Base-by-base conservation (phyloP, 2,113 vertebrate genomes). In the Zootoca vivipara region DNA sequence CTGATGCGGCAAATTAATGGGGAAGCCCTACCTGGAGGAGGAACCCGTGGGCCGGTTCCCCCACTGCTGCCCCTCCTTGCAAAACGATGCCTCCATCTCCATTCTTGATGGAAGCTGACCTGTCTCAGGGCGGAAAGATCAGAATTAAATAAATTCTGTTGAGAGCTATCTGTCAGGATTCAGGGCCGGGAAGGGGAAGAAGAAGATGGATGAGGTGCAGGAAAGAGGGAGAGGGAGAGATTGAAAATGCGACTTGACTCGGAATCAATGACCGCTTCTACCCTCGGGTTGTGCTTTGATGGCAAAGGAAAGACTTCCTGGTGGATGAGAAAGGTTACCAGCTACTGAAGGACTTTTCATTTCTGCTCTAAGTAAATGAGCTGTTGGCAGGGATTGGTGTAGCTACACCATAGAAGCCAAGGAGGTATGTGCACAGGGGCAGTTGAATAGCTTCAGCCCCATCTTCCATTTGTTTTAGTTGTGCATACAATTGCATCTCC, bases 1-100 rank as follows among this genome's bases (percentile, higher is more conserved):
- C 13, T n/a, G 74, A 83, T 12, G 87, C 58, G 77, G 80, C 38
- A 82, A 12, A 38, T 24, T 79, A 88, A 30, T 93, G 92, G 86
- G 81, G 79, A 64, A 90, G 56, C 83, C 67, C 5, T 3, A 0
- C 0, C 81, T 64, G 83, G 84, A 87, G 58, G 18, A 62, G 18
- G 58, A 0, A 69, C 5, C 33, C 12, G 9, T 9, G 20, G 78
- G 52, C 62, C 58, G 18, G 3, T 62, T 62, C 58, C 58, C 18
- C 58, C 8, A 52, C 46, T 0, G 10, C 75, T 92, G 3, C n/a
- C 35, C 56, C 46, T 46, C 52, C 38, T 52, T 15, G 70, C 58
- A 15, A 28, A 83, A 56, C 38, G 73, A 30, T 67, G 67, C 40
- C 62, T 69, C 72, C 30, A 72, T 88, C 46, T 75, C 58, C 40